phyloP scores from a whole-genome alignment of 2,888 invertebrate genomes.

The Dynastes hyllus region DNA sequence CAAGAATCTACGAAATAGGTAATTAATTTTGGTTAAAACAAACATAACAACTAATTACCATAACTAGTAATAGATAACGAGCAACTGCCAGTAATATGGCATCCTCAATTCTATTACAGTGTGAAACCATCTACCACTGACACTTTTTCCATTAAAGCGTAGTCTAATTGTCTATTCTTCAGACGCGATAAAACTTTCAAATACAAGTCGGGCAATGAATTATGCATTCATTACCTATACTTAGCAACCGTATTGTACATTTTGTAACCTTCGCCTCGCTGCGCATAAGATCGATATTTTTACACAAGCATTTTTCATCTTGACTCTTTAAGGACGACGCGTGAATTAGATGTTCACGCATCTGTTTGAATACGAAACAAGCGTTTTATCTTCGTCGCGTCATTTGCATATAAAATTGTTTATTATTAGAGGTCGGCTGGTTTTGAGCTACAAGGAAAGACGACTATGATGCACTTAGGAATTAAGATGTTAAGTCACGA shows the following conservation, averaged over 20 bases:
- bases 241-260: not conserved
- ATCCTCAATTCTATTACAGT: not conserved
- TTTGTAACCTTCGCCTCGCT: conserved; percentile 15
- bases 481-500: conserved; percentile 14
- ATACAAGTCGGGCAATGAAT: conserved; percentile 6
- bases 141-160: conserved; percentile 8
- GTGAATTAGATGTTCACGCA: conserved; percentile 17
- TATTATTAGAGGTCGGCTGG: conserved; percentile 6
- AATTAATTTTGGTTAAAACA: not conserved
- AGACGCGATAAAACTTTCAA: not conserved
- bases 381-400: conserved; percentile 3
- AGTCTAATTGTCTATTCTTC: conserved; percentile 22
- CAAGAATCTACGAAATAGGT: too few species aligned
- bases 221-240: conserved; percentile 22
- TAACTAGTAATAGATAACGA: conserved; percentile 3
- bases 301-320: conserved; percentile 28
- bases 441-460: not conserved
- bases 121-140: conserved; percentile 7
- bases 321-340: conserved; percentile 29
- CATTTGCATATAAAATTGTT: conserved; percentile 28
- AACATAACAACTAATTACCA: conserved; percentile 7
- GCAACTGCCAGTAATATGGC: conserved; percentile 4
- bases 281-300: conserved; percentile 8
- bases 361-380: not conserved
- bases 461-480: not conserved